Evolutionary conservation across 2,113 vertebrate genomes (phyloP), one percentile per base, ranked within the genome.

Genomic region (Microcebus murinus): DNA sequence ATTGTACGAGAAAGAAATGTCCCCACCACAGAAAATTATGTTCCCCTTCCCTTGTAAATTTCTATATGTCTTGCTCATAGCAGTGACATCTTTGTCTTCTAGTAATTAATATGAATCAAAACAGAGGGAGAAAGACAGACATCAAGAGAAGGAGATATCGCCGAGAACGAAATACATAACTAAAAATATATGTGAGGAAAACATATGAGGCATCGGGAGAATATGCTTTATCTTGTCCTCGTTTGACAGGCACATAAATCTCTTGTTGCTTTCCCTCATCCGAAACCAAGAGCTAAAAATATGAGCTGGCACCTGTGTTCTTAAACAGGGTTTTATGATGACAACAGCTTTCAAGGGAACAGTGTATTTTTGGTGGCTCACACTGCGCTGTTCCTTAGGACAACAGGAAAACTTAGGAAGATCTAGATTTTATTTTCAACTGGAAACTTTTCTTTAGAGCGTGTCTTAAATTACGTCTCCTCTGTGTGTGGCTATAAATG

Each of bases 161-260:
- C 73, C 31, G 0, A 6, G 48, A 65, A 55, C 13, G 74, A 94
- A 95, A 92, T 59, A 45, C 3, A 48, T 0, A 36, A 31, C 86
- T 89, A 92, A 96, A 92, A 94, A 93, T 80, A 83, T 65, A 80
- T 42, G 11, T 2, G 31, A 70, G 31, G 29, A n/a, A n/a, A 68
- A 73, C 42, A 52, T 20, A 77, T 11, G 36, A 42, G 79, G 45
- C 65, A 4, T 11, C 1, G 6, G 50, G 77, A 27, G 17, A 74
- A 8, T 42, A 34, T 31, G 23, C 52, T 93, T 68, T 25, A 25
- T 92, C 96, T 81, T 85, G 87, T 82, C 87, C 74, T 39, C 25
- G 34, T 71, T 61, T 96, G 95, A 96, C 90, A 93, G 92, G 94
- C 92, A 90, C 86, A 97, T 93, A 92, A 93, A 96, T 96, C 92